Percentiles rank a stretch among this genome's conserved stretches.
Evolutionary conservation across 2,888 invertebrate species (phyloP).

Genomic region (Prenolepis imparis): DNA sequence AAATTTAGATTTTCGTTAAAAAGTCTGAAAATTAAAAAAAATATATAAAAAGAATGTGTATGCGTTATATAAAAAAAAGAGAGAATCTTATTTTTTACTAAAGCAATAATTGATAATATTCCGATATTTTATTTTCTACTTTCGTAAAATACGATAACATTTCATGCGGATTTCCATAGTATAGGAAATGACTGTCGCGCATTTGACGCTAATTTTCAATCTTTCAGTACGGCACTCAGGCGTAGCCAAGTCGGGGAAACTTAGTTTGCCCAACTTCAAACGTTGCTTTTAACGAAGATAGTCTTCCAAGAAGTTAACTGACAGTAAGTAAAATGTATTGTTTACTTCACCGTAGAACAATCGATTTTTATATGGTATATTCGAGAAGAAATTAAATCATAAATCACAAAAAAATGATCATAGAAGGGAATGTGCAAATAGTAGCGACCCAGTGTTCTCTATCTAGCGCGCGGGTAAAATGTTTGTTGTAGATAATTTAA

Average conservation of each 20-base stretch:
- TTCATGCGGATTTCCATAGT: constrained; percentile 24
- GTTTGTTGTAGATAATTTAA: constrained; percentile 5
- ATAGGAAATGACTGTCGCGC: constrained; percentile 39
- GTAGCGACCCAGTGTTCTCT: constrained; percentile 1
- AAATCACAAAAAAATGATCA: constrained; percentile 19
- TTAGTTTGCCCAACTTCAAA: constrained; percentile 49
- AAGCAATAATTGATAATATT: constrained; percentile 24
- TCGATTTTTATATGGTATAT: constrained; percentile 48
- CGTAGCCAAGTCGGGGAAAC: constrained; percentile 44
- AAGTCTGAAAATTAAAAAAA: constrained; percentile 4
- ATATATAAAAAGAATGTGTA: neutral
- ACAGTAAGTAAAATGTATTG: constrained; percentile 56
- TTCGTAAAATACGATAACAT: constrained; percentile 32
- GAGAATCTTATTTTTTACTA: constrained; percentile 14
- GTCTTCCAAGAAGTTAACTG: constrained; percentile 35
- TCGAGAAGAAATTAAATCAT: constrained; percentile 12
- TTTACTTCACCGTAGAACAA: constrained; percentile 13
- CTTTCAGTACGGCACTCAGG: constrained; percentile 36
- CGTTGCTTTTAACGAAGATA: constrained; percentile 52
- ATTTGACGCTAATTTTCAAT: constrained; percentile 50
- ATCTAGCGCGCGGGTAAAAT: constrained; percentile 19
- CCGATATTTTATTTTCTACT: constrained; percentile 25
- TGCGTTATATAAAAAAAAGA: neutral
- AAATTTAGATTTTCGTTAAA: constrained; percentile 7
- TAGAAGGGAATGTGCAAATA: neutral